These are phyloP conservation scores for Gerris buenoi DNA, from an alignment of 1,140 invertebrate species.

Conservation along the genomic window DNA sequence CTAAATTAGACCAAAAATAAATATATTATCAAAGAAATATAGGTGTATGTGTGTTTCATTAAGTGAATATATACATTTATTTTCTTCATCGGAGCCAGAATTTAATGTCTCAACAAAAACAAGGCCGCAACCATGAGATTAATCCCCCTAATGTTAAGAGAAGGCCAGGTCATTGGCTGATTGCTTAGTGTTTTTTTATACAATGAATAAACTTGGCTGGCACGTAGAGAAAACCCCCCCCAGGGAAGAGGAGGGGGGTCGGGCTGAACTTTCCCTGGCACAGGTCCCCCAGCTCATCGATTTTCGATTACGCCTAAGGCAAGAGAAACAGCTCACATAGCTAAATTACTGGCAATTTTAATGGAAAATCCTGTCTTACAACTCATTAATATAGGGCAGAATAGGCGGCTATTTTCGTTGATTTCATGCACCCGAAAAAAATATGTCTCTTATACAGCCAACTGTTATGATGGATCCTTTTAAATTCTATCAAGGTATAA, in stretches of 20 bases:
- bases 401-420: too few relatives aligned
- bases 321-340: neutral
- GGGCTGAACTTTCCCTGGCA: neutral
- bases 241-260: neutral
- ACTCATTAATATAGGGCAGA: neutral
- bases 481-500: too few relatives aligned
- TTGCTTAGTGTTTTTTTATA: neutral
- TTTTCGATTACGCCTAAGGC: neutral
- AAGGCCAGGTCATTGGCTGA: neutral
- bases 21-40: too few relatives aligned
- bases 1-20: too few relatives aligned
- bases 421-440: too few relatives aligned
- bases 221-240: neutral
- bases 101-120: too few relatives aligned
- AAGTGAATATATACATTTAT: too few relatives aligned
- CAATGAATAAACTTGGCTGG: neutral
- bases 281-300: neutral
- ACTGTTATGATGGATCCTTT: too few relatives aligned
- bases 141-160: neutral
- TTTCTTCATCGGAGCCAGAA: too few relatives aligned
- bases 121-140: neutral
- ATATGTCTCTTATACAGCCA: too few relatives aligned
- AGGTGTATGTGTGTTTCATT: too few relatives aligned
- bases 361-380: neutral
- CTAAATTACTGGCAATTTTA: neutral